phyloP scores from a whole-genome alignment of 2,888 invertebrate genomes.

The Scaptodrosophila latifasciaeformis region DNA sequence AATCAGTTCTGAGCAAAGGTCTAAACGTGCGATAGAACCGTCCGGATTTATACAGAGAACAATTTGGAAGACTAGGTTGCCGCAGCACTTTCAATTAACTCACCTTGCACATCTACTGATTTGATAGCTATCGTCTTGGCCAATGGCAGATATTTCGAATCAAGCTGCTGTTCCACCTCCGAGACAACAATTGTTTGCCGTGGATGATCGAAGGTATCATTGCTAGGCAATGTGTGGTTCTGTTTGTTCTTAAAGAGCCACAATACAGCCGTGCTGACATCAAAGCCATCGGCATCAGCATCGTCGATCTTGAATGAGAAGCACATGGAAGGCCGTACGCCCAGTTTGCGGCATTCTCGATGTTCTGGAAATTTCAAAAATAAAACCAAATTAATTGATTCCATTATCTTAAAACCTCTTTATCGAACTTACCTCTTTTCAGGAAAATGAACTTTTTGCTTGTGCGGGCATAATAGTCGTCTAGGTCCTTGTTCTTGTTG shows the following conservation, averaged over 20 bases:
- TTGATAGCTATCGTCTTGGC: slow-evolving; percentile 87
- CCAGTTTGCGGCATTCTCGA: slow-evolving; percentile 75
- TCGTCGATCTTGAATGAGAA: slow-evolving; percentile 86
- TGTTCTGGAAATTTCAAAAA: slow-evolving; percentile 74
- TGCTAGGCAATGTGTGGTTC: slow-evolving; percentile 36
- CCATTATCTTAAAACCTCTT: neutral
- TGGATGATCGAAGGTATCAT: slow-evolving; percentile 31
- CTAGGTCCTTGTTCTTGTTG: slow-evolving; percentile 76
- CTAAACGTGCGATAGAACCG: slow-evolving; percentile 24
- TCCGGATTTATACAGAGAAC: slow-evolving; percentile 19
- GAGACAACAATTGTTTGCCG: slow-evolving; percentile 85
- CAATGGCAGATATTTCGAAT: slow-evolving; percentile 82
- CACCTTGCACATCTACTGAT: slow-evolving; percentile 83
- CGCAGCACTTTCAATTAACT: too few species aligned
- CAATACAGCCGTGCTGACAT: slow-evolving; percentile 85
- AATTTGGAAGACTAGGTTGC: too few species aligned
- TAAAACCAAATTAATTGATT: neutral
- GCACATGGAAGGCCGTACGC: slow-evolving; percentile 80
- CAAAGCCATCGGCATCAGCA: slow-evolving; percentile 83
- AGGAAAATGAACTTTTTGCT: slow-evolving; percentile 89
- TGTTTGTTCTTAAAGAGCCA: slow-evolving; percentile 83
- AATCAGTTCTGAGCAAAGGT: slow-evolving; percentile 38
- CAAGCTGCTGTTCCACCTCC: slow-evolving; percentile 85
- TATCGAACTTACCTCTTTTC: slow-evolving; percentile 80
- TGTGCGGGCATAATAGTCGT: slow-evolving; percentile 89